phyloP scores from a whole-genome alignment of 1,140 invertebrate genomes.

The Orchestia grillus region DNA sequence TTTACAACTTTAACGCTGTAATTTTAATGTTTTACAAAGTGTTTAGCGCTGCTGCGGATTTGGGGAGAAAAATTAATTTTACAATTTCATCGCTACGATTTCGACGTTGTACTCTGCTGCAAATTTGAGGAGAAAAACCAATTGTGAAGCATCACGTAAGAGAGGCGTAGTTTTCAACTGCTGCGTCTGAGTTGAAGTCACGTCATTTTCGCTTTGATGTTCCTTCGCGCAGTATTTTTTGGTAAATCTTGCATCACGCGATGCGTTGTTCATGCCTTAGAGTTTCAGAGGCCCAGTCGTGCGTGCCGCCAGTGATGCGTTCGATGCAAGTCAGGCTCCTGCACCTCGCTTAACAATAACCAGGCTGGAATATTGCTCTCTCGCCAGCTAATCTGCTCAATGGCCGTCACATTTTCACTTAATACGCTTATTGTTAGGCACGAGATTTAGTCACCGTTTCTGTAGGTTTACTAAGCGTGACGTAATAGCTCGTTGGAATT shows the following conservation, averaged over 20 bases:
- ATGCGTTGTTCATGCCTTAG: not conserved
- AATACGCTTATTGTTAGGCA: not conserved
- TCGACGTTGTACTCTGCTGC: no score
- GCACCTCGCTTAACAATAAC: not conserved
- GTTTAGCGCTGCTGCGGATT: no score
- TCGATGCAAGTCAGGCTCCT: not conserved
- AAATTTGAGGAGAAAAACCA: not conserved
- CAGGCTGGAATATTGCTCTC: not conserved
- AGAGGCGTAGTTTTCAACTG: not conserved
- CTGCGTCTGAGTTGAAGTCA: not conserved
- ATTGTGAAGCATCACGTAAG: not conserved
- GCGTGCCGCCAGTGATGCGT: not conserved
- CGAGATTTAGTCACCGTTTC: not conserved
- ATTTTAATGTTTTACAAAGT: no score
- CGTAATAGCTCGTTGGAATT: not conserved
- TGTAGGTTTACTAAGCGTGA: not conserved
- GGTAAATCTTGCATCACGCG: not conserved
- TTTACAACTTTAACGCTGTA: no score
- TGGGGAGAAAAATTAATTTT: not conserved
- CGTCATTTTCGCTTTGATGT: no score
- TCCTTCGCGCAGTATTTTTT: no score
- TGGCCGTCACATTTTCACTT: not conserved
- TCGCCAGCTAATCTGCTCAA: not conserved
- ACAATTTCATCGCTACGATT: no score
- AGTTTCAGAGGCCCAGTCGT: not conserved